Base-by-base conservation (phyloP, 2,797 vertebrate species). In the Aeoliscus strigatus region DNA sequence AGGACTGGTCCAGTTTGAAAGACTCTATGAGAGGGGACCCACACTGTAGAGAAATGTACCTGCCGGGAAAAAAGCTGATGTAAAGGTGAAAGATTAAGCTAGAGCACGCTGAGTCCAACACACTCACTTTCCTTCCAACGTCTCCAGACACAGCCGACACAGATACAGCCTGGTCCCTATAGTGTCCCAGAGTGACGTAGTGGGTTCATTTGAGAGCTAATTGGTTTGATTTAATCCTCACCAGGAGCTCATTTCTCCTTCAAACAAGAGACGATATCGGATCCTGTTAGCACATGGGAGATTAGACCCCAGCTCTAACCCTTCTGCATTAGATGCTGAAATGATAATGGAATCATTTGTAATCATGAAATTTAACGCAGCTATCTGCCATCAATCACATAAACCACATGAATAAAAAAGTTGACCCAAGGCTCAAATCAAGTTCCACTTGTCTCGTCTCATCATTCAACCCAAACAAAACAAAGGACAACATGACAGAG, bases 61-160 rank as follows among this genome's bases (percentile, higher is more conserved):
- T n/a, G n/a, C n/a, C n/a, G n/a, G n/a, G n/a, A 10, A 52, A 35
- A 14, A 14, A 12, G 18, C 27, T 36, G 3, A 21, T 17, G 27
- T 32, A 18, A 55, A 51, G 35, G 43, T 55, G 34, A 69, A 28
- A 49, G 30, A 39, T 51, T 38, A 63, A 33, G 34, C 50, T 58
- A 30, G 17, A 52, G 23, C 27, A 27, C 27, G 10, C 10, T 4
- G 15, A 18, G 31, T 25, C 3, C 36, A 23, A 14, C 30, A 8
- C 4, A 8, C 14, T 38, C 5, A 0, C 21, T 8, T 23, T 23
- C 21, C 21, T 23, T 4, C 4, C 8, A 8, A 23, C 21, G 21
- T 8, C 21, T 23, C 21, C 21, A 4, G 36, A 34, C n/a, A n/a
- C n/a, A n/a, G n/a, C n/a, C n/a, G n/a, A n/a, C n/a, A n/a, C n/a